Evolutionary conservation across 1,140 invertebrate genomes (phyloP).

Genomic region (Drosophila nasuta): DNA sequence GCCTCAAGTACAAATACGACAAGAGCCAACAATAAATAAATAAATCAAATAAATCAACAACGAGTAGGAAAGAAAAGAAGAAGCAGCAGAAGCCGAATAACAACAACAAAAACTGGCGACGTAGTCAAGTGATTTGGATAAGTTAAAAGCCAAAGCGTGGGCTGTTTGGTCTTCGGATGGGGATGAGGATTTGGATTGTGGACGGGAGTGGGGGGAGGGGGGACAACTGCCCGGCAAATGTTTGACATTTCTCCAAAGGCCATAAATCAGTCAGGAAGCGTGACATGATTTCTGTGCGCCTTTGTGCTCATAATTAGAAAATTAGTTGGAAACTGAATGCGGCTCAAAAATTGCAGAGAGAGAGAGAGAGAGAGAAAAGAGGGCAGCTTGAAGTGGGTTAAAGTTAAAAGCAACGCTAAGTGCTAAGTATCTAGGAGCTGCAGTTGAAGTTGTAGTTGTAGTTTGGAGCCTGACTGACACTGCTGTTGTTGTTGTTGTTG

Average conservation of each 20-base stretch:
- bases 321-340: slow-evolving; percentile 65
- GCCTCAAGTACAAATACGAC: slow-evolving; percentile 33
- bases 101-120: slow-evolving; percentile 54
- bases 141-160: slow-evolving; percentile 66
- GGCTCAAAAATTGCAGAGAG: slow-evolving; percentile 36
- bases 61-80: slow-evolving; percentile 28
- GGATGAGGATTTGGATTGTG: not conserved
- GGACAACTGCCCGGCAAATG: slow-evolving; percentile 56
- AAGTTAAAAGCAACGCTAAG: slow-evolving; percentile 17
- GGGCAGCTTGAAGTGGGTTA: slow-evolving; percentile 32
- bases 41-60: slow-evolving; percentile 73
- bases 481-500: not conserved
- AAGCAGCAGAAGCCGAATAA: slow-evolving; percentile 16
- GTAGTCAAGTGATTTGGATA: slow-evolving; percentile 74
- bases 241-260: slow-evolving; percentile 82
- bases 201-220: not conserved
- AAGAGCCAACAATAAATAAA: slow-evolving; percentile 74
- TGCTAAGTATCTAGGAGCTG: slow-evolving; percentile 28
- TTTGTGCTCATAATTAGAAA: slow-evolving; percentile 81
- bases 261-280: slow-evolving; percentile 71
- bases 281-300: slow-evolving; percentile 73
- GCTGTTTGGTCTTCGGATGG: slow-evolving; percentile 6
- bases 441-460: slow-evolving; percentile 18
- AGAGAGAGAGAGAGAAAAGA: not conserved
- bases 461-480: slow-evolving; percentile 44